Conservation (phyloP, 2,113 vertebrate genomes). For the Archilochus colubris region DNA sequence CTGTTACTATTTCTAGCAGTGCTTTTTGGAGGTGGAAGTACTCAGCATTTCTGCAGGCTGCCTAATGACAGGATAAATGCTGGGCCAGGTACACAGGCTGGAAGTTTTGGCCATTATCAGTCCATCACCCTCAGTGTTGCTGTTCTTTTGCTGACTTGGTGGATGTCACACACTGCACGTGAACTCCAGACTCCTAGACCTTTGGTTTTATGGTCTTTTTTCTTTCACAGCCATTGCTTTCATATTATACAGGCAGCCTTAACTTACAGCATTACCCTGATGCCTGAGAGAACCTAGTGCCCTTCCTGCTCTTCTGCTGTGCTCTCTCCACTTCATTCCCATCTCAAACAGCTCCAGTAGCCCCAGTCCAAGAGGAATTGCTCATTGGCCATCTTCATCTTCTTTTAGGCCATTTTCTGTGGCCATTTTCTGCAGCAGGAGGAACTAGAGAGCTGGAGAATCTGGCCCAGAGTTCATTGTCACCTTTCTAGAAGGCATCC, state of each 20-base stretch:
- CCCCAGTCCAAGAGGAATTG: neutral
- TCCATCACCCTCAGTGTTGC: neutral
- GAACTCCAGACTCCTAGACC: neutral
- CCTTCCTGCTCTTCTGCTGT: neutral
- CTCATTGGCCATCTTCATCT: neutral
- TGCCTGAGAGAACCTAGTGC: neutral
- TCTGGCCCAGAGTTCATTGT: neutral
- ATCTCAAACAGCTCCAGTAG: neutral
- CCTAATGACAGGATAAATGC: neutral
- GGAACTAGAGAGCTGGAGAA: neutral
- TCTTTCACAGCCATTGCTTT: neutral
- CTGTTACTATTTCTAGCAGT: neutral
- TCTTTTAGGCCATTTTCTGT: neutral
- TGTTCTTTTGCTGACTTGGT: neutral
- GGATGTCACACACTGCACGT: fast-evolving
- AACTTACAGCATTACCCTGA: neutral
- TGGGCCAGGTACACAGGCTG: neutral
- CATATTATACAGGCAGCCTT: neutral
- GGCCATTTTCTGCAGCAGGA: neutral
- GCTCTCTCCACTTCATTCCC: neutral
- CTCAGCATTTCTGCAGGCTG: neutral
- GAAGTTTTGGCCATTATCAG: neutral
- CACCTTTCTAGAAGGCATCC: neutral
- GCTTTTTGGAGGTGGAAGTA: neutral
- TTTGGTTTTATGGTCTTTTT: neutral